phyloP scores from a whole-genome alignment of 1,140 invertebrate species.

The Leguminivora glycinivorella region DNA sequence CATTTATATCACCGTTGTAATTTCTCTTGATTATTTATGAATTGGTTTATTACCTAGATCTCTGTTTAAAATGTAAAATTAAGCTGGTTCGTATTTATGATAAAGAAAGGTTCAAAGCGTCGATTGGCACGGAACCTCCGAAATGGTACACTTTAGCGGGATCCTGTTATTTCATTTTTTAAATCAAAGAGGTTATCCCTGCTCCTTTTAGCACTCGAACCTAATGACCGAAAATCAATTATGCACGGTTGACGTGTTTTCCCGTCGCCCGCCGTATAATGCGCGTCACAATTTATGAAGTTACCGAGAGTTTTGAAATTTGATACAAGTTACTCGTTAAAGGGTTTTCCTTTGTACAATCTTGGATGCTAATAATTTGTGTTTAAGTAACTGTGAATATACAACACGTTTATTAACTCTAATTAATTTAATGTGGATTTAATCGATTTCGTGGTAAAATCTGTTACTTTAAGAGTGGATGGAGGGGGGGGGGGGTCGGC shows the following conservation, averaged over 20 bases:
- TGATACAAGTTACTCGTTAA: constrained; percentile 1
- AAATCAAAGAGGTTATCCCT: constrained; percentile 7
- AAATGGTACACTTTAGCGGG: background rate
- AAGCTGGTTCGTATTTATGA: background rate
- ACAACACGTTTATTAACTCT: no score
- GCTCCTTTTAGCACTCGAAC: constrained; percentile 1
- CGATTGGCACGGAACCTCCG: background rate
- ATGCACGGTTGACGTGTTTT: background rate
- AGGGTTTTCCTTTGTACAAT: background rate
- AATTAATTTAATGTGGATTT: no score
- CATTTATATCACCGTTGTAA: no score
- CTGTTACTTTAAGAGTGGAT: no score
- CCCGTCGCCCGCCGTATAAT: background rate
- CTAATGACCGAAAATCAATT: constrained; percentile 13
- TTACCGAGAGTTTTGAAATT: constrained; percentile 1
- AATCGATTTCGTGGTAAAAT: no score
- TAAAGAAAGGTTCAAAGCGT: background rate
- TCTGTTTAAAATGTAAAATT: no score
- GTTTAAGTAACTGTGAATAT: no score
- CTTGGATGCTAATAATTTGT: background rate
- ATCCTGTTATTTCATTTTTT: background rate
- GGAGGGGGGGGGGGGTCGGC: no score
- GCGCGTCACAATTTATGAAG: constrained; percentile 5
- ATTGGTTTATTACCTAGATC: no score
- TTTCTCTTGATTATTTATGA: no score